A percentile compares a stretch with the other conserved stretches of the same genome.
Conservation (phyloP, 92 coral and sea anemone genomes). For the Porites rus region DNA sequence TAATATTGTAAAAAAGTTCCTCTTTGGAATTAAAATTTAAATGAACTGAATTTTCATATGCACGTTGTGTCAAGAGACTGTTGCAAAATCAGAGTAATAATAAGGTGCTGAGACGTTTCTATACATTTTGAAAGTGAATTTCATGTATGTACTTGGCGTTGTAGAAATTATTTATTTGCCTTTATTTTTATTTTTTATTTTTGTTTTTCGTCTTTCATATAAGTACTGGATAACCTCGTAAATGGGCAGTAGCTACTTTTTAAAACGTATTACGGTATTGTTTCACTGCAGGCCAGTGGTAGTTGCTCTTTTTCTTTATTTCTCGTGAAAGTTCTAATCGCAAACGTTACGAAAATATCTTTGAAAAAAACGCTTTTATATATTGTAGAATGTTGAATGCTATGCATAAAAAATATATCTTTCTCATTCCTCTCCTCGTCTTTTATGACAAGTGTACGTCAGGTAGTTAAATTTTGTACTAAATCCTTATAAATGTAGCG, state of each 20-base stretch:
- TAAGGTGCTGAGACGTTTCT: not conserved
- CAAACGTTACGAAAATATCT: not conserved
- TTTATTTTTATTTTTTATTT: not conserved
- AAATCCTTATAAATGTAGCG: not conserved
- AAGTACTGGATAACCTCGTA: not conserved
- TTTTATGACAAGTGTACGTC: not conserved
- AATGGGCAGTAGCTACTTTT: too few relatives aligned
- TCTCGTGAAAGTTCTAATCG: not conserved
- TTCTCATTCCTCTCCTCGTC: not conserved
- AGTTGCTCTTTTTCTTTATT: not conserved
- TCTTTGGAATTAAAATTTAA: not conserved
- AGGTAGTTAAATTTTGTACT: not conserved
- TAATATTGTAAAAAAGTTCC: too few relatives aligned
- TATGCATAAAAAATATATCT: not conserved
- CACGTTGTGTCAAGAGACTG: not conserved
- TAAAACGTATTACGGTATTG: too few relatives aligned
- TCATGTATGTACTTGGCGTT: not conserved
- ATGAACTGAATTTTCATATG: too few relatives aligned
- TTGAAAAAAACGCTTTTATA: not conserved
- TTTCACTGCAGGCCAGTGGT: constrained; percentile 16
- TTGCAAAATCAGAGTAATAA: not conserved
- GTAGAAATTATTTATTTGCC: not conserved
- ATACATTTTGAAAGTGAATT: not conserved
- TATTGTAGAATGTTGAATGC: too few relatives aligned
- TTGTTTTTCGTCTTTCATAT: not conserved